Evolutionary conservation across 30 jellyfish, hydroid and myxozoan species (phyloP).

Genomic region (Aurelia sp.): DNA sequence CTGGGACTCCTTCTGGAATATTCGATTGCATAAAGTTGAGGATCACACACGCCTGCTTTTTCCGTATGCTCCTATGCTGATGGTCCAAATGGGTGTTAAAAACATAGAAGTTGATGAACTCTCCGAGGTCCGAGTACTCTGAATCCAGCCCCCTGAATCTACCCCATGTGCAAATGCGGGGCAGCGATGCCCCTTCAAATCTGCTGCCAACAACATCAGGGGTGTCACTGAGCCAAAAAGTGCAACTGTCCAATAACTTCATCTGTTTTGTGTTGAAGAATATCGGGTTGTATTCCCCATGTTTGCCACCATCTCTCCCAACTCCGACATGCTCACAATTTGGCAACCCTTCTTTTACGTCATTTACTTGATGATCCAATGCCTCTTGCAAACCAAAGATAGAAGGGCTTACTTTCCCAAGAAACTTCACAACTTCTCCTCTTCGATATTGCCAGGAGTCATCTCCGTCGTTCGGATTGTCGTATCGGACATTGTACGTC

Average conservation of each 20-base stretch:
- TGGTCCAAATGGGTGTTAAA: slow-evolving; percentile 46
- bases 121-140: background rate
- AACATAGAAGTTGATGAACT: background rate
- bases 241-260: slow-evolving; percentile 13
- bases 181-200: slow-evolving; percentile 25
- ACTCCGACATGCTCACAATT: slow-evolving; percentile 18
- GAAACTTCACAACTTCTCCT: slow-evolving; percentile 7
- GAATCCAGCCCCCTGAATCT: background rate
- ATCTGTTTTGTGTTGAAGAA: slow-evolving; percentile 9
- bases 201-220: slow-evolving; percentile 29
- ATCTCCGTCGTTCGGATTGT: slow-evolving; percentile 22
- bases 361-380: slow-evolving; percentile 14
- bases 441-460: slow-evolving; percentile 37
- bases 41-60: slow-evolving; percentile 6
- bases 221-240: slow-evolving; percentile 32
- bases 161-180: slow-evolving; percentile 50
- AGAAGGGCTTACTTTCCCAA: slow-evolving; percentile 8
- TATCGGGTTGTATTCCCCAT: slow-evolving; percentile 48
- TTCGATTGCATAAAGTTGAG: background rate
- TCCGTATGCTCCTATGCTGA: background rate
- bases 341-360: slow-evolving; percentile 21
- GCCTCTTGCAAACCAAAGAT: slow-evolving; percentile 43
- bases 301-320: slow-evolving; percentile 5
- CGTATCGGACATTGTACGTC: slow-evolving; percentile 34
- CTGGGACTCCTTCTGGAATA: background rate